Evolutionary conservation across 2,888 invertebrate species (phyloP).

Genomic region (Chalcosyrphus nemorum): DNA sequence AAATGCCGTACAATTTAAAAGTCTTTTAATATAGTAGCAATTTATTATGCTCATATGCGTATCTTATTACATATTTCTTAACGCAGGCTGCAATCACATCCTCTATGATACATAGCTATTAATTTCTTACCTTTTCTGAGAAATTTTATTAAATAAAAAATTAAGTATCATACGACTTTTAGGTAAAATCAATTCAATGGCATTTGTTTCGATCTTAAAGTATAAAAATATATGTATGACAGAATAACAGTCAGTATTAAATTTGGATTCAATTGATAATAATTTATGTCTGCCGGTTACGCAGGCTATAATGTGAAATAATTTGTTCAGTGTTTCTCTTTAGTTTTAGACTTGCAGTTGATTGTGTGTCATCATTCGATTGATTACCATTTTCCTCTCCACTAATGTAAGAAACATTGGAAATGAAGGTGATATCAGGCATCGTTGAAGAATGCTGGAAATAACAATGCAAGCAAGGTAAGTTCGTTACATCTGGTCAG

Average conservation of each 20-base stretch:
- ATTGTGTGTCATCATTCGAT: slow-evolving; percentile 14
- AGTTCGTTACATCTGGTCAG: neutral
- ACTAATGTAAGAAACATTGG: slow-evolving; percentile 2
- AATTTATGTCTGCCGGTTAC: slow-evolving; percentile 44
- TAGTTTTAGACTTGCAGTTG: slow-evolving; percentile 1
- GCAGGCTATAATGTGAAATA: slow-evolving; percentile 53
- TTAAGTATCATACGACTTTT: too few relatives aligned
- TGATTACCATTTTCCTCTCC: slow-evolving; percentile 10
- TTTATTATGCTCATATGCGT: too few relatives aligned
- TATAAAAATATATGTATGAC: slow-evolving; percentile 13
- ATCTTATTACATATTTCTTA: too few relatives aligned
- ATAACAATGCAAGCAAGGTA: slow-evolving; percentile 39
- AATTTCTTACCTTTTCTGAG: too few relatives aligned
- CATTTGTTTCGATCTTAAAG: slow-evolving; percentile 13
- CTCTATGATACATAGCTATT: too few relatives aligned
- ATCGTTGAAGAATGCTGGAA: slow-evolving; percentile 41
- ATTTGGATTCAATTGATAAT: slow-evolving; percentile 1
- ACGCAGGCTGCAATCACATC: too few relatives aligned
- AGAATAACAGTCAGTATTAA: too few relatives aligned
- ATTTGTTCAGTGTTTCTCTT: slow-evolving; percentile 19
- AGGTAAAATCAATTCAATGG: neutral
- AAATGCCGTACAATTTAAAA: too few relatives aligned
- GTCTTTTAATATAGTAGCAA: too few relatives aligned
- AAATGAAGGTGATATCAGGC: slow-evolving; percentile 14
- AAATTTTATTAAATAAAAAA: too few relatives aligned